phyloP scores from a whole-genome alignment of 1,140 invertebrate genomes.

The Megalonaias nervosa region DNA sequence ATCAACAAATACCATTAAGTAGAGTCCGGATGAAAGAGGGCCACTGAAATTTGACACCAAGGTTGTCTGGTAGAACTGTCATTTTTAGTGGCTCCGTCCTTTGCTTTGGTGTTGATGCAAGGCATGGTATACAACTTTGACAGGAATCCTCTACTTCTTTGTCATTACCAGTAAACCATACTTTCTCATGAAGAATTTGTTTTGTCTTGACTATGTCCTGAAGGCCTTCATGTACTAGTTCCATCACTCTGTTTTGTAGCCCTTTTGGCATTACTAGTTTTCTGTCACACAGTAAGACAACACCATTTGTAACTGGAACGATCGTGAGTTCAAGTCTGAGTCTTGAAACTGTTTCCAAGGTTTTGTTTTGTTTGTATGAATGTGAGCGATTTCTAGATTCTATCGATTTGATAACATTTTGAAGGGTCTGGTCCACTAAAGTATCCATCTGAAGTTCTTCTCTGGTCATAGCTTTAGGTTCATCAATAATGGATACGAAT shows the following conservation, averaged over 20 bases:
- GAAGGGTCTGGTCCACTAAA: neutral
- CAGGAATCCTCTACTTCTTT: neutral
- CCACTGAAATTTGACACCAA: conserved; percentile 47
- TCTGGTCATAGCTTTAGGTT: too few species aligned
- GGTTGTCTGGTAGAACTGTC: conserved; percentile 4
- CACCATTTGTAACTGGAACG: too few species aligned
- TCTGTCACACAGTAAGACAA: neutral
- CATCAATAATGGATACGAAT: neutral
- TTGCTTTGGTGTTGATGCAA: neutral
- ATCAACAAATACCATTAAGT: conserved; percentile 48
- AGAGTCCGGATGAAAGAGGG: conserved; percentile 45
- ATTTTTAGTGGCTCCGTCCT: neutral
- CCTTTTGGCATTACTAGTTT: neutral
- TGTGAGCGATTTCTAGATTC: neutral
- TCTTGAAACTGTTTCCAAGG: too few species aligned
- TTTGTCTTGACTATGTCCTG: conserved; percentile 22
- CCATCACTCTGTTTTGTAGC: neutral
- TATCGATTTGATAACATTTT: conserved; percentile 1
- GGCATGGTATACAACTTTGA: conserved; percentile 15
- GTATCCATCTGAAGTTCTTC: too few species aligned
- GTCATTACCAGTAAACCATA: conserved; percentile 15
- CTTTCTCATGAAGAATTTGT: conserved; percentile 7
- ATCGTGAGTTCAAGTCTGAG: too few species aligned
- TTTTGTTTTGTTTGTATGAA: neutral
- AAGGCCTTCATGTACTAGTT: neutral